A percentile compares a stretch with the other conserved stretches of the same genome.
Evolutionary conservation across 2,113 vertebrate genomes (phyloP).

Genomic region (chimpanzee (Pan troglodytes)): NHGRI_mPanTro3-v2.1_pri NC_072412.2:102140001-102140500

Average conservation of each 20-base stretch:
- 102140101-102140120: neutral
- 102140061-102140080: neutral
- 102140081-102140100: neutral
- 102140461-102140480: neutral
- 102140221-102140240: neutral
- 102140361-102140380: neutral
- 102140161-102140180: neutral
- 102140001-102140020: neutral
- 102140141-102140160: neutral
- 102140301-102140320: too few species aligned
- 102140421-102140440: neutral
- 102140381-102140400: neutral
- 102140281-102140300: neutral
- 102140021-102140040: neutral
- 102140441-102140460: neutral
- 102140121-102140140: neutral
- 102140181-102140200: neutral
- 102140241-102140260: neutral
- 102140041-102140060: neutral
- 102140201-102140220: neutral
- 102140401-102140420: neutral
- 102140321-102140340: neutral
- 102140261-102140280: neutral
- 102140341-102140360: neutral
- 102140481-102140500: neutral